These are phyloP conservation scores for Centrocercus urophasianus DNA, from an alignment of 2,113 vertebrate genomes.

Conservation along the genomic window DNA sequence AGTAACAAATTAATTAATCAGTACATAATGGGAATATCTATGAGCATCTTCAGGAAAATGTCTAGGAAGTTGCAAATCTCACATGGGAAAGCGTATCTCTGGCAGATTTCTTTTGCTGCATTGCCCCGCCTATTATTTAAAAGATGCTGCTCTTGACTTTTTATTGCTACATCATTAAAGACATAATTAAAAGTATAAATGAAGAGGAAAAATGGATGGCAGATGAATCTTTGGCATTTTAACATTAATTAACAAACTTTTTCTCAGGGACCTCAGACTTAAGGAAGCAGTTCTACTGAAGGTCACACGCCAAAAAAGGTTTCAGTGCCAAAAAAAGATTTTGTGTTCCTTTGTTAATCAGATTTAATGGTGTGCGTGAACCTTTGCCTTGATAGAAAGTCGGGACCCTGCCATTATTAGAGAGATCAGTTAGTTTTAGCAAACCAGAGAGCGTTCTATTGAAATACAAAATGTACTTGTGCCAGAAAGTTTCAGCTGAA, in stretches of 20 bases:
- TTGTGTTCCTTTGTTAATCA: slow-evolving; percentile 24
- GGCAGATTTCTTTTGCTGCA: not conserved
- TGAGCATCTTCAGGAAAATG: not conserved
- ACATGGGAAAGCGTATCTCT: not conserved
- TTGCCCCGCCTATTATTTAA: not conserved
- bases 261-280: slow-evolving; percentile 43
- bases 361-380: slow-evolving; percentile 30
- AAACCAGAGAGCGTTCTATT: not conserved
- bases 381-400: slow-evolving; percentile 19
- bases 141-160: slow-evolving; percentile 31
- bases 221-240: slow-evolving; percentile 44
- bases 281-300: slow-evolving; percentile 66
- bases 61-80: not conserved
- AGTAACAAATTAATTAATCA: not conserved
- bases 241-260: slow-evolving; percentile 66
- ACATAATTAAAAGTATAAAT: slow-evolving; percentile 33
- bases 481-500: not conserved
- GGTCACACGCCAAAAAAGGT: not conserved
- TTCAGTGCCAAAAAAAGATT: not conserved
- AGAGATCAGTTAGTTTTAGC: not conserved
- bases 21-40: not conserved
- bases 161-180: slow-evolving; percentile 19
- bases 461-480: not conserved
- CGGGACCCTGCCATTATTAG: not conserved
- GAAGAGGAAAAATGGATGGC: slow-evolving; percentile 10